Base-by-base conservation (phyloP, 1,140 invertebrate species). In the Whitmania pigra region DNA sequence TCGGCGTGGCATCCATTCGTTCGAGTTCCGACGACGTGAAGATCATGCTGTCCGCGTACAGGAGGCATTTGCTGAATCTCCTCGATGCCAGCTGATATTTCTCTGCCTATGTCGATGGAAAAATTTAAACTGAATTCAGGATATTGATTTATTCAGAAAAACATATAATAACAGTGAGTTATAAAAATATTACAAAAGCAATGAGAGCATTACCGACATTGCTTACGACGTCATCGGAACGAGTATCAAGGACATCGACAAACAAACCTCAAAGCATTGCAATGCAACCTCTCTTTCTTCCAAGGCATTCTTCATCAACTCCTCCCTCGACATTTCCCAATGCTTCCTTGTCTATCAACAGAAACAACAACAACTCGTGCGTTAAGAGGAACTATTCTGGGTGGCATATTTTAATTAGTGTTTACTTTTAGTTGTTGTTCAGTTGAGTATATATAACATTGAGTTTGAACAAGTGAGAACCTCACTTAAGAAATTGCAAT, bases 41-140 rank as follows among this genome's bases (percentile, higher is more conserved):
- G 53, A 54, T 70, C n/a, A 49, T 53, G 29, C 31, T 70, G 40
- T 70, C 69, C 2, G 53, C 31, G 25, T 53, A 54, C 43, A 49
- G 43, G 15, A 53, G 20, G 9, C 36, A 36, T n/a, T 54, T 36
- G n/a, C 25, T n/a, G 29, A 53, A 70, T 40, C 53, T 70, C 53
- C 29, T 70, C 40, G 25, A 27, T 7, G 69, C 69, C 49, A 70
- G 3, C 25, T 70, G 25, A 70, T 70, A 70, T 70, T 70, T 70
- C 5, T 70, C 13, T 49, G n/a, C 43, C 69, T 70, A 25, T 1
- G 25, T 43, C 0, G 36, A 29, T 29, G 20, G 5, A 63, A 2
- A 63, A 15, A 15, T 31, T 27, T 25, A 31, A 63, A 17, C 22
- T 9, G 7, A 63, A 31, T 13, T 63, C 60, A 63, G 60, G 13